phyloP scores from a whole-genome alignment of 2,113 vertebrate species.

The Bos javanicus region DNA sequence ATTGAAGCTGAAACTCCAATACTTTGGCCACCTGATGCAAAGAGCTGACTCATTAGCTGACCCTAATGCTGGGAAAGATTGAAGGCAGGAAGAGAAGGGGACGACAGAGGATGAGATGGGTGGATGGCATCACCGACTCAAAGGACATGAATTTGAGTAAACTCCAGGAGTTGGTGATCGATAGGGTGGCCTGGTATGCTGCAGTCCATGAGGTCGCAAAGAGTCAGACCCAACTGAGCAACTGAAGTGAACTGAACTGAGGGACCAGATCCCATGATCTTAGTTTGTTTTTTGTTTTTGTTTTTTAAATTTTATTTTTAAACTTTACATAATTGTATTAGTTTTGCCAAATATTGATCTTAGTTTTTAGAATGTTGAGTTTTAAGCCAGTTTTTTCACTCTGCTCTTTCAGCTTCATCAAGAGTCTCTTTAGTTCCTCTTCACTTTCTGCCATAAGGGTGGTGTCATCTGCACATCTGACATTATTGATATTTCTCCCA shows the following conservation, averaged over 20 bases:
- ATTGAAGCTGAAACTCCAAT: neutral
- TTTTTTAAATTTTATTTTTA: no score
- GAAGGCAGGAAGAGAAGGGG: neutral
- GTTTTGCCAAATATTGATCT: neutral
- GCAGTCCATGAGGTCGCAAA: neutral
- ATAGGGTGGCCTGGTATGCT: neutral
- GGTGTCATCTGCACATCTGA: neutral
- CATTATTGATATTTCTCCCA: neutral
- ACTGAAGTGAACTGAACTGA: neutral
- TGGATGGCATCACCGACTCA: neutral
- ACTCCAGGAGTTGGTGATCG: accelerated
- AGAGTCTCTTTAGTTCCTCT: neutral
- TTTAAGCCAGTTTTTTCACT: neutral
- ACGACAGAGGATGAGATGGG: neutral
- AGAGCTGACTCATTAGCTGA: neutral
- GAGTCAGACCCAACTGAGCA: neutral
- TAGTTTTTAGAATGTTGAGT: neutral
- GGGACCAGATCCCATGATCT: neutral
- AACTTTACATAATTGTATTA: no score
- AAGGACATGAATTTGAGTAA: neutral
- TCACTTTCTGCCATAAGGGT: neutral
- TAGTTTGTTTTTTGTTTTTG: neutral
- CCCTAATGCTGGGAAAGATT: neutral
- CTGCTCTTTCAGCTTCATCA: neutral
- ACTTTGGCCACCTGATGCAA: neutral